Evolutionary conservation across 2,797 vertebrate species (phyloP), one percentile per base, ranked within the genome.

Genomic region (Catostomus latipinnis): DNA sequence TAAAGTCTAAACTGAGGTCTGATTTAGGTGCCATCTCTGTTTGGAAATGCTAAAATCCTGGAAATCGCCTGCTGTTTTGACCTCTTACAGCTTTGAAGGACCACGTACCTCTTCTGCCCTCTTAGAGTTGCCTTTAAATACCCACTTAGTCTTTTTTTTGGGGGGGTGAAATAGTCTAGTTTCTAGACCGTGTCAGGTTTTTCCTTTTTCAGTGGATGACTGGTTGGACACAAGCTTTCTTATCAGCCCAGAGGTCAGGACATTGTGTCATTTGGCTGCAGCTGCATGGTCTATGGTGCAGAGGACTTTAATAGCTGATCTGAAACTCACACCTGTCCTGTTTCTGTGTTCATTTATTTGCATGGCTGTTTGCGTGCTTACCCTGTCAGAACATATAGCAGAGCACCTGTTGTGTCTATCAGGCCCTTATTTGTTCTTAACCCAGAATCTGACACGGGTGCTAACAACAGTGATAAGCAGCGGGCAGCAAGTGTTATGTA

Each of bases 401-500:
- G 4, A 74, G 62, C 70, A 81, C 83, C 81, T 82, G 83, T 69
- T 49, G 12, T 67, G 61, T 69, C 52, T 16, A 45, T 46, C 48
- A 58, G 50, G 70, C 8, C 53, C 57, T 1, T 56, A n/a, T 76
- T 76, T 78, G 70, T 66, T 76, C 74, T 14, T 66, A 12, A 13
- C 73, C 48, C 49, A 14, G 43, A 85, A 74, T 72, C 45, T 14
- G 56, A 84, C 82, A 7, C 68, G n/a, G 63, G 48, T 12, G 62
- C 57, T 76, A 75, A 76, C 79, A 74, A 49, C 63, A 9, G 50
- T 48, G 45, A n/a, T 43, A 14, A 80, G 18, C 11, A 69, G 49
- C 11, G 5, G n/a, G 8, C 66, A 13, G 54, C 53, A 70, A 14
- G 58, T 50, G 63, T 87, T 89, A 82, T 82, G 68, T 72, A 86